phyloP scores from a whole-genome alignment of 2,797 vertebrate species.

The Peromyscus attwateri region DNA sequence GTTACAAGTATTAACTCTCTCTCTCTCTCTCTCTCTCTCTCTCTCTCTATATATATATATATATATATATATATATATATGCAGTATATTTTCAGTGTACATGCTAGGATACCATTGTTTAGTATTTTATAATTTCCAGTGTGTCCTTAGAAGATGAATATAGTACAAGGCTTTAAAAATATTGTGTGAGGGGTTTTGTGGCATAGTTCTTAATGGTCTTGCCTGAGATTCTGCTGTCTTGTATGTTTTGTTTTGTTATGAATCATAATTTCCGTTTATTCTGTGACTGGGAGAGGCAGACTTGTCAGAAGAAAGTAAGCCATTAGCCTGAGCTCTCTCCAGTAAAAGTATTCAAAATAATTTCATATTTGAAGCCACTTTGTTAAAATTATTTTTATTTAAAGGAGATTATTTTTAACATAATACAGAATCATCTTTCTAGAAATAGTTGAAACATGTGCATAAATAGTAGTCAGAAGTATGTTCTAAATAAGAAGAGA shows the following conservation, averaged over 20 bases:
- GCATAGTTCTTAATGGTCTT: slow-evolving; percentile 65
- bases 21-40: too few relatives aligned
- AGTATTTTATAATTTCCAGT: slow-evolving; percentile 48
- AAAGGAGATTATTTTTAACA: slow-evolving; percentile 36
- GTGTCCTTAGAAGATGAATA: slow-evolving; percentile 43
- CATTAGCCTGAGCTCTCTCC: neutral
- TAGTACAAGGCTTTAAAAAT: slow-evolving; percentile 52
- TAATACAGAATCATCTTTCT: slow-evolving; percentile 49
- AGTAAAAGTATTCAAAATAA: slow-evolving; percentile 54
- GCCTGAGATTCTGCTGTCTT: slow-evolving; percentile 73
- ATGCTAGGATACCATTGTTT: neutral
- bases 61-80: neutral
- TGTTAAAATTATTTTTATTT: slow-evolving; percentile 61
- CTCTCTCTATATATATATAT: too few relatives aligned
- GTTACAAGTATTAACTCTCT: slow-evolving; percentile 37
- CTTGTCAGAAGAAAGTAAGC: slow-evolving; percentile 57
- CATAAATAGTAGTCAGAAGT: slow-evolving; percentile 30
- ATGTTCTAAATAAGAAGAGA: slow-evolving; percentile 37
- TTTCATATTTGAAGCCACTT: slow-evolving; percentile 61
- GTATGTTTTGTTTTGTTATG: slow-evolving; percentile 82
- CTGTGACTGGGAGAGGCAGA: slow-evolving; percentile 52
- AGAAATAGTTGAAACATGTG: slow-evolving; percentile 44
- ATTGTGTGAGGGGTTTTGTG: neutral
- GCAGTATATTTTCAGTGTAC: slow-evolving; percentile 47
- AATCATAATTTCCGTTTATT: slow-evolving; percentile 76